Percentiles rank a stretch among this genome's conserved stretches.
Conservation (phyloP, 2,797 vertebrate species). For the Peromyscus attwateri region DNA sequence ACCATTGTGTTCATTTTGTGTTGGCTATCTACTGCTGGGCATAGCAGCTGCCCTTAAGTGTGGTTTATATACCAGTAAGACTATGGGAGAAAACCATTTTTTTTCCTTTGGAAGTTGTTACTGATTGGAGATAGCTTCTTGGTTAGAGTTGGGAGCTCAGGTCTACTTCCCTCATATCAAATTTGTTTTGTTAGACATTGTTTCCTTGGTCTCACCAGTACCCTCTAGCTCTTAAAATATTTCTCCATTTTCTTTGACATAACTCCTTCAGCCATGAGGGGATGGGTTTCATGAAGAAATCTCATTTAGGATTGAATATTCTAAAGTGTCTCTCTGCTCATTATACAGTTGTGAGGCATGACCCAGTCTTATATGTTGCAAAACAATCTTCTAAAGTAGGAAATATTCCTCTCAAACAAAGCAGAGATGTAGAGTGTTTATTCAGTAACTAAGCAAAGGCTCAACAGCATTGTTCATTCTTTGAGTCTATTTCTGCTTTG, state of each 20-base stretch:
- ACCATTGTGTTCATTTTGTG: background rate
- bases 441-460: background rate
- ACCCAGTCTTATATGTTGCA: background rate
- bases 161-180: background rate
- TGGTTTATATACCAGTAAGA: background rate
- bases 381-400: background rate
- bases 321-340: background rate
- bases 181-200: too few species aligned
- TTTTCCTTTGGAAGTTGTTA: background rate
- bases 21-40: background rate
- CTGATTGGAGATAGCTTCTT: background rate
- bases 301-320: background rate
- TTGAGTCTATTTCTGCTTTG: background rate
- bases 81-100: background rate
- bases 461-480: background rate
- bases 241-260: background rate
- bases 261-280: background rate
- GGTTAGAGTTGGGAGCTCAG: background rate
- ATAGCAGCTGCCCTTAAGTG: background rate
- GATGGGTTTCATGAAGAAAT: background rate
- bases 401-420: background rate
- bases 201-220: background rate
- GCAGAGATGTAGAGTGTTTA: background rate
- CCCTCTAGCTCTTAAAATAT: background rate
- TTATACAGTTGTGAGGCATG: background rate